Base-by-base conservation (phyloP, 2,113 vertebrate genomes). In the Mellivora capensis region DNA sequence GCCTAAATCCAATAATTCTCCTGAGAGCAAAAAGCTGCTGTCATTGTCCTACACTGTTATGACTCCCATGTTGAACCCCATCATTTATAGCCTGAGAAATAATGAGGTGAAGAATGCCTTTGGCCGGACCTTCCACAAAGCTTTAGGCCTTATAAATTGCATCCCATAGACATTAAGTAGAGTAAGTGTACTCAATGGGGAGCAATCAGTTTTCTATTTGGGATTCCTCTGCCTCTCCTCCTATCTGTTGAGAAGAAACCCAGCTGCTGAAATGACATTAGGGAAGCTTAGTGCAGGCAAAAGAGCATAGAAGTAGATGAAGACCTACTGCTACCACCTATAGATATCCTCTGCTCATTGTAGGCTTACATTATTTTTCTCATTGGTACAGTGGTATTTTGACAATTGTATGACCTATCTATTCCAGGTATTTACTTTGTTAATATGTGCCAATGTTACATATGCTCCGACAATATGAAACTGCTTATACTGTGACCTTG, bases 21-120 rank as follows among this genome's bases (percentile, higher is more conserved):
- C 57, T 88, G 87, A 96, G 47, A 96, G 88, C 61, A 97, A 97
- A 67, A 98, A 98, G 80, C 47, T 97, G 23, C 67, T 97, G 4
- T 97, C 96, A 37, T 57, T 98, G 31, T 97, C 97, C 52, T 98
- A 98, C 67, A 98, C 97, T n/a, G 64, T 98, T 44, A 52, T 97
- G 61, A 98, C 96, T 12, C 96, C 97, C 37, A 93, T 97, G 76
- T 54, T 98, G 87, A 98, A 98, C 61, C 97, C 97, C 27, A 96
- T 98, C n/a, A 98, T 98, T 49, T 98, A 98, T n/a, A 98, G 97
- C 62, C 47, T 98, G 34, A 98, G 97, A 81, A 98, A 98, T 72
- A 93, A 86, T 1, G 97, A 98, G 9, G 93, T 98, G 12, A 98
- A 97, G 52, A 97, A 76, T 77, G 89, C 96, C 20, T 69, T 98